These are phyloP conservation scores for Heliconius nattereri DNA, from an alignment of 1,140 invertebrate species.

Conservation along the genomic window DNA sequence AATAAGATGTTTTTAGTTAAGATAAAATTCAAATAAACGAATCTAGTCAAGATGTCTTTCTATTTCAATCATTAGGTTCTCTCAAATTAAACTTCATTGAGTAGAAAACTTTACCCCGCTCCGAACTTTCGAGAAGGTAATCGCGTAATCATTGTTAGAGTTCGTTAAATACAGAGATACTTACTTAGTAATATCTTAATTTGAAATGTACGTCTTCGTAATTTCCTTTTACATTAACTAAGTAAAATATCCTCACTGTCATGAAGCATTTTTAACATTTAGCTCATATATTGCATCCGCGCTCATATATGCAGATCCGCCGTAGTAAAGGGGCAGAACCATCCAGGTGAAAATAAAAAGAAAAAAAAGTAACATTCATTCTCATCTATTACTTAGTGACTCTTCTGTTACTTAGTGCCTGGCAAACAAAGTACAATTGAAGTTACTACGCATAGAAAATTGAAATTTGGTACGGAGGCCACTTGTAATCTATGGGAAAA, in stretches of 20 bases:
- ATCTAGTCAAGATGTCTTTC: constrained; percentile 23
- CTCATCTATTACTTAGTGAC: too few species aligned
- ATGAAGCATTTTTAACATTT: too few species aligned
- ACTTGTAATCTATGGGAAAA: too few species aligned
- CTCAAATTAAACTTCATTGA: constrained; percentile 22
- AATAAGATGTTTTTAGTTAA: constrained; percentile 25
- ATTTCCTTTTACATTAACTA: neutral
- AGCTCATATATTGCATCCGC: too few species aligned
- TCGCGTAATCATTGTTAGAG: constrained; percentile 30
- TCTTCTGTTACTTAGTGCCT: too few species aligned
- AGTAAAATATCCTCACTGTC: neutral
- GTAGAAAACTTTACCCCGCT: constrained; percentile 27
- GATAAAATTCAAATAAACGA: constrained; percentile 22
- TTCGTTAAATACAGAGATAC: constrained; percentile 9
- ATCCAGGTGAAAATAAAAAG: too few species aligned
- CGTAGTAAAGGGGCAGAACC: too few species aligned
- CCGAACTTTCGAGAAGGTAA: constrained; percentile 27
- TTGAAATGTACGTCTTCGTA: constrained; percentile 4
- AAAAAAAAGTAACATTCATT: too few species aligned
- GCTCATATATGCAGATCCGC: too few species aligned
- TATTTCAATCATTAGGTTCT: constrained; percentile 27
- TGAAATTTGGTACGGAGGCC: too few species aligned
- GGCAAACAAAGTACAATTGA: too few species aligned
- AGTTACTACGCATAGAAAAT: too few species aligned
- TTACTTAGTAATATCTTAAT: constrained; percentile 4